Base-by-base conservation (phyloP, 2,888 invertebrate species). In the Xanthorhoe spadicearia region DNA sequence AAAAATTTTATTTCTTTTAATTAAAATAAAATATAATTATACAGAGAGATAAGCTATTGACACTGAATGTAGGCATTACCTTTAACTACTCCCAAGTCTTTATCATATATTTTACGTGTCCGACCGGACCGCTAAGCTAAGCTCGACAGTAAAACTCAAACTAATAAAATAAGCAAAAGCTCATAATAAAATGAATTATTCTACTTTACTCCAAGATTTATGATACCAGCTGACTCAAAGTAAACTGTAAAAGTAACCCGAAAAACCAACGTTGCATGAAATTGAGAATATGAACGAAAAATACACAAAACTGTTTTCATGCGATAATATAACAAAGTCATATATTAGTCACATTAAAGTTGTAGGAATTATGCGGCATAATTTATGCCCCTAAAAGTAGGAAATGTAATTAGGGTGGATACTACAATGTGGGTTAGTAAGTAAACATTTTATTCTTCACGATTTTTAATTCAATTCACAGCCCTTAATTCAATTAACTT, bases 251-350 rank as follows among this genome's bases (percentile, higher is more conserved):
- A 48, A 48, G 48, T 17, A 15, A 43, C 10, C 13, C 17, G 5
- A 17, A 48, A 48, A 17, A 13, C 48, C 13, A 15, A 15, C 48
- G 48, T 48, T 4, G 32, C 48, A 32, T 52, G 19, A 52, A 57
- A 52, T 57, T 46, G 57, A 43, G 4, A 23, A 43, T 9, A 38
- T 18, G 23, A 38, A 64, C 17, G 23, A 51, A 46, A 55, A 43
- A 35, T 56, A 28, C 35, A 32, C 50, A 48, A 53, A 15, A 52
- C 15, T 17, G 49, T 50, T 48, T 58, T 50, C 49, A 18, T 50
- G 58, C 49, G 49, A 48, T 58, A 58, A 49, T 49, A 46, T 49
- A 57, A 32, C 58, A 35, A 48, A 48, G 35, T 10, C 49, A 57
- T 49, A 46, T 57, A 57, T 57, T 49, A 6, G 7, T 32, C 46